These are phyloP conservation scores for Setophaga coronata DNA, from an alignment of 2,113 vertebrate genomes.

Conservation along the genomic window DNA sequence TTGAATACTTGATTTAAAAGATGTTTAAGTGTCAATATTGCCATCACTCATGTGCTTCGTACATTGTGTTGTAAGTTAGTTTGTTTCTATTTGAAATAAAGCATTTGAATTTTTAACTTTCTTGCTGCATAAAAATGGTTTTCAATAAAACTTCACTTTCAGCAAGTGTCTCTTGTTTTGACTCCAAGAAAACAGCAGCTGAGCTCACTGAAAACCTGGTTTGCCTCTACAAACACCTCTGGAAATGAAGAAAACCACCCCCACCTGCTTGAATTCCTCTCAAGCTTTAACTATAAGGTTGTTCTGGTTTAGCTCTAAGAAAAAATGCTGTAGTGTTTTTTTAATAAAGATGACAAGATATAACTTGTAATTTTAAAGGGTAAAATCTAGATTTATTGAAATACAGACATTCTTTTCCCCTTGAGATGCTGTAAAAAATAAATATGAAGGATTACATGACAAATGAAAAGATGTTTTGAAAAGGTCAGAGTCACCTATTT, in stretches of 20 bases:
- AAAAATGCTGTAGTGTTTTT: not conserved
- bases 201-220: not conserved
- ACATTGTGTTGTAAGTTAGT: not conserved
- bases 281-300: not conserved
- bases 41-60: not conserved
- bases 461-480: not conserved
- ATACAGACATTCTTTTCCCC: not conserved
- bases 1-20: constrained; percentile 45
- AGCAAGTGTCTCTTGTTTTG: not conserved
- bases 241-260: not conserved
- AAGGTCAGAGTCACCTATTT: not conserved
- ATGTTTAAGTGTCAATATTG: constrained; percentile 31
- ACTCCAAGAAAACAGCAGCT: not conserved
- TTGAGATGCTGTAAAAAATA: constrained; percentile 14
- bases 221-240: not conserved
- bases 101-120: constrained; percentile 51
- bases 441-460: not conserved
- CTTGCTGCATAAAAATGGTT: constrained; percentile 58
- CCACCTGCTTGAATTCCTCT: not conserved
- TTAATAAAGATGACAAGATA: not conserved
- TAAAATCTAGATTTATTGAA: constrained; percentile 36
- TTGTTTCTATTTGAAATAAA: constrained; percentile 58
- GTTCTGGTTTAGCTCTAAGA: not conserved
- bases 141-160: constrained; percentile 75
- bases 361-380: not conserved